Conservation (phyloP, 2,888 invertebrate species). For the Pachydiplax longipennis region DNA sequence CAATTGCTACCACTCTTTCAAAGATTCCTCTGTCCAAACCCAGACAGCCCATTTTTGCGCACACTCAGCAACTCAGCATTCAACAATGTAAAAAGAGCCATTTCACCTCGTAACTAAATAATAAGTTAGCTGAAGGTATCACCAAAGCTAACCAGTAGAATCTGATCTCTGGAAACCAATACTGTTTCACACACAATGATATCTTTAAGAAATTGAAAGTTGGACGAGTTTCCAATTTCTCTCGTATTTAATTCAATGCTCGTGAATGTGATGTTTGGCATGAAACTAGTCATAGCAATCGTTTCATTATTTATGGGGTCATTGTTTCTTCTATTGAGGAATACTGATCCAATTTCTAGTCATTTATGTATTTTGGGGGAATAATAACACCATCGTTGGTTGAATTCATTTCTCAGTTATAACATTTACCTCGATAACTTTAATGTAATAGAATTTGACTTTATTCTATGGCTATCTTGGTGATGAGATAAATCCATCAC, state of each 20-base stretch:
- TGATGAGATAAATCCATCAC: not conserved
- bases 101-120: not conserved
- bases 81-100: not conserved
- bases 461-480: not conserved
- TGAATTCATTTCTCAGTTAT: not conserved
- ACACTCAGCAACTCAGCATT: constrained; percentile 36
- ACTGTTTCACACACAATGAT: not conserved
- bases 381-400: not conserved
- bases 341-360: not conserved
- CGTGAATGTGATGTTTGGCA: not conserved
- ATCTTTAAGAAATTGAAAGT: not conserved
- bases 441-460: no score
- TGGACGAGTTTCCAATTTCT: not conserved
- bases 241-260: not conserved
- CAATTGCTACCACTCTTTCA: constrained; percentile 67
- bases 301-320: not conserved
- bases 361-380: not conserved
- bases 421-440: not conserved
- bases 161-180: not conserved
- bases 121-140: not conserved
- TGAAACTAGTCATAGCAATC: not conserved
- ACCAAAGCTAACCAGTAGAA: not conserved
- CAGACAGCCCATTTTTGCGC: constrained; percentile 45
- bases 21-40: constrained; percentile 68
- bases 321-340: not conserved